Conservation (phyloP, 1,140 invertebrate species). For the Papilio dardanus region DNA sequence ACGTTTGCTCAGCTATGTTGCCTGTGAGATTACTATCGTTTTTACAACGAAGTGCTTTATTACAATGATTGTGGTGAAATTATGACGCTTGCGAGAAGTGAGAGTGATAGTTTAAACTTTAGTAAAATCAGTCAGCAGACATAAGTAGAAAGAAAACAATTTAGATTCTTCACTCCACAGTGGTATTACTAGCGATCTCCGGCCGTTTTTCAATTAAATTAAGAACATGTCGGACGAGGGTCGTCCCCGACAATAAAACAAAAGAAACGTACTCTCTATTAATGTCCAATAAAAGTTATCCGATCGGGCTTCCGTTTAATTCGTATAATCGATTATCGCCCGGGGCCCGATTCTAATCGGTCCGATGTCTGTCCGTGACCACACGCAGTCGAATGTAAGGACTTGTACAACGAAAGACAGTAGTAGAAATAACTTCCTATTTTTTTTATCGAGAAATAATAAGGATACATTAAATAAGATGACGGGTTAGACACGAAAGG, state of each 20-base stretch:
- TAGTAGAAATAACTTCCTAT: not conserved
- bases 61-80: too few species aligned
- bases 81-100: too few species aligned
- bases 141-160: not conserved
- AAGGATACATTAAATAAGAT: too few species aligned
- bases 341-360: conserved; percentile 61
- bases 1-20: not conserved
- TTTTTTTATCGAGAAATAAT: too few species aligned
- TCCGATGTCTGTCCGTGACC: conserved; percentile 51
- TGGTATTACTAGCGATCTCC: not conserved
- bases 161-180: not conserved
- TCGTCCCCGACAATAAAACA: conserved; percentile 40
- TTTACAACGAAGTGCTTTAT: not conserved
- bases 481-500: too few species aligned
- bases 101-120: too few species aligned
- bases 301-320: conserved; percentile 60
- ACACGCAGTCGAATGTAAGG: conserved; percentile 59
- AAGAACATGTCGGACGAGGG: conserved; percentile 22
- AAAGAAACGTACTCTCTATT: conserved; percentile 41
- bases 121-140: too few species aligned
- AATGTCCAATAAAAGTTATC: conserved; percentile 61
- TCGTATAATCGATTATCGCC: conserved; percentile 61
- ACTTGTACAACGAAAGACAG: not conserved
- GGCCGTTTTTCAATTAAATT: conserved; percentile 9
- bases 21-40: not conserved